These are phyloP conservation scores for Monochamus alternatus DNA, from an alignment of 2,888 invertebrate species.

Conservation along the genomic window DNA sequence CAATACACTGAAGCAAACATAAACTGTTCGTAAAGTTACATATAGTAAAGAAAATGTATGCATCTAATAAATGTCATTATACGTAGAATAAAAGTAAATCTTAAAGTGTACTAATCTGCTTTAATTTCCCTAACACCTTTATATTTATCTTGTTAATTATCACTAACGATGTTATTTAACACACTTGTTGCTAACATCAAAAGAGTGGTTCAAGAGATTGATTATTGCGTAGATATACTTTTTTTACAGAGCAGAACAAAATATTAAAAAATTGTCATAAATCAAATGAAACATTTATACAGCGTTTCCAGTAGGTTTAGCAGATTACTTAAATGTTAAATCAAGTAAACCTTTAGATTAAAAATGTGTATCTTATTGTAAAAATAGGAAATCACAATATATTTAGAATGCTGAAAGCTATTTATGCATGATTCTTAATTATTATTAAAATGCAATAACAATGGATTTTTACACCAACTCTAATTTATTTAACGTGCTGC, in stretches of 20 bases:
- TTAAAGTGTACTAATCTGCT: not conserved
- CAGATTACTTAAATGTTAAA: too few relatives aligned
- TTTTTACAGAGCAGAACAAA: not conserved
- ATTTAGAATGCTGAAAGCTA: too few relatives aligned
- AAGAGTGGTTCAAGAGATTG: not conserved
- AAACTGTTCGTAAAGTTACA: not conserved
- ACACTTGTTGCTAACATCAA: not conserved
- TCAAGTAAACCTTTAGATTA: too few relatives aligned
- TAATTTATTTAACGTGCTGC: too few relatives aligned
- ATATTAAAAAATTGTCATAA: not conserved
- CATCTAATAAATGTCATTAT: not conserved
- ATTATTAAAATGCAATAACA: too few relatives aligned
- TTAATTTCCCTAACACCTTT: conserved; percentile 1
- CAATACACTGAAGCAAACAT: not conserved
- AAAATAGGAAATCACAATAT: too few relatives aligned
- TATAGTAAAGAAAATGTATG: not conserved
- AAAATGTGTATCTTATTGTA: too few relatives aligned
- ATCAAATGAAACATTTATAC: too few relatives aligned
- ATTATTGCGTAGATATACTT: not conserved
- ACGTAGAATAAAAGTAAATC: not conserved
- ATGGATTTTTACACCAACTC: too few relatives aligned
- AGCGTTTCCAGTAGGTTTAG: too few relatives aligned
- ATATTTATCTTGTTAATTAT: not conserved
- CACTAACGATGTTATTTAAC: not conserved
- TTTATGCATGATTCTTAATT: too few relatives aligned